phyloP scores from a whole-genome alignment of 2,797 vertebrate genomes.

The Halcyon chelicuti region DNA sequence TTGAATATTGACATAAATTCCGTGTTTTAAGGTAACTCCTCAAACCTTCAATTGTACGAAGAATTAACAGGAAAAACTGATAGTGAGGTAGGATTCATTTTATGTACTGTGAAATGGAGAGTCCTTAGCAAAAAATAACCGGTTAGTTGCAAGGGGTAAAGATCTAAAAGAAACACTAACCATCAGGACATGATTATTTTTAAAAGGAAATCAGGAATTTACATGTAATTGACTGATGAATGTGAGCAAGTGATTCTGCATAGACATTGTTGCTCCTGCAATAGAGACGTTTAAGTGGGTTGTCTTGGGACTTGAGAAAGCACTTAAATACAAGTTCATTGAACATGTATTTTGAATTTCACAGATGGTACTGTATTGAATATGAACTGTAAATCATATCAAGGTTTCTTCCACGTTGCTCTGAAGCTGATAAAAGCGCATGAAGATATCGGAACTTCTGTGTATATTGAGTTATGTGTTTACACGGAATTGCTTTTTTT shows the following conservation, averaged over 20 bases:
- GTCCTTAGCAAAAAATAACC: background rate
- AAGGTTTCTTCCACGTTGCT: background rate
- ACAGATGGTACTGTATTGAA: background rate
- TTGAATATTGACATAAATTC: background rate
- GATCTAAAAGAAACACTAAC: background rate
- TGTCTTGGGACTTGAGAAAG: background rate
- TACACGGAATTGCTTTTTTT: background rate
- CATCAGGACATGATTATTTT: background rate
- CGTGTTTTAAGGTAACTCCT: background rate
- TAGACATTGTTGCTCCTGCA: background rate
- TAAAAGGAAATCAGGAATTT: background rate
- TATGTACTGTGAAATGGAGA: background rate
- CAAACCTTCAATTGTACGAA: background rate
- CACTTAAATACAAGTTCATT: background rate
- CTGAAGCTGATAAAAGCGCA: background rate
- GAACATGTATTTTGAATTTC: background rate
- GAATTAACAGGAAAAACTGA: background rate
- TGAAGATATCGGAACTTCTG: background rate
- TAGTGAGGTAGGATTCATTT: background rate
- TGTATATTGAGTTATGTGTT: background rate
- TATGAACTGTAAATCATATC: background rate
- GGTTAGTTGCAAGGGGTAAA: background rate
- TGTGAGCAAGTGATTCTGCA: background rate
- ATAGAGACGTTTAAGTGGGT: background rate
- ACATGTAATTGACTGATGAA: background rate